phyloP scores from a whole-genome alignment of 2,888 invertebrate genomes.

The Xestia ashworthii region DNA sequence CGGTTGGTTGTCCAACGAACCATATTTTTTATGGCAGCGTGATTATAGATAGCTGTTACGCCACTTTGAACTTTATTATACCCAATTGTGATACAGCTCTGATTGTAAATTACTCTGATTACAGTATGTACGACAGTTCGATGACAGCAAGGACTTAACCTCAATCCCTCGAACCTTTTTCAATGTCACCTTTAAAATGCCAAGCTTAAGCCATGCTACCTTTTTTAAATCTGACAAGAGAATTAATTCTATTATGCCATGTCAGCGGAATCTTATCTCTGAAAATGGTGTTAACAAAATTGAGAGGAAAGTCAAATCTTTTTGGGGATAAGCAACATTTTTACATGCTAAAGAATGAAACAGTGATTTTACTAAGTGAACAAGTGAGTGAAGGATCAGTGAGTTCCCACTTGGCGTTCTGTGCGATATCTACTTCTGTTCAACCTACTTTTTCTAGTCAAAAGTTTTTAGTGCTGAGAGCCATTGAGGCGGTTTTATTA shows the following conservation, averaged over 20 bases:
- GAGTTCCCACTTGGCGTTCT: slow-evolving; percentile 72
- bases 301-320: slow-evolving; percentile 24
- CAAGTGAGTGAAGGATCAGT: slow-evolving; percentile 25
- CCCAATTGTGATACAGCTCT: too few species aligned
- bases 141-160: slow-evolving; percentile 45
- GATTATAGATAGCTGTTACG: not conserved
- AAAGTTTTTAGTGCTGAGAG: slow-evolving; percentile 74
- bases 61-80: not conserved
- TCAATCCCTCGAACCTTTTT: slow-evolving; percentile 39
- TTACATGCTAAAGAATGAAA: slow-evolving; percentile 18
- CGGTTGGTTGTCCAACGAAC: not conserved
- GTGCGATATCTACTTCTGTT: slow-evolving; percentile 63
- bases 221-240: slow-evolving; percentile 51
- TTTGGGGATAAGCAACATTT: slow-evolving; percentile 19
- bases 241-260: slow-evolving; percentile 49
- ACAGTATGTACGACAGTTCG: slow-evolving; percentile 2
- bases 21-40: not conserved
- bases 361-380: slow-evolving; percentile 35
- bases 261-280: slow-evolving; percentile 43
- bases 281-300: slow-evolving; percentile 34
- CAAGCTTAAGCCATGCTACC: slow-evolving; percentile 29
- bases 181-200: slow-evolving; percentile 33
- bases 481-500: slow-evolving; percentile 74
- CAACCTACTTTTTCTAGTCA: slow-evolving; percentile 75
- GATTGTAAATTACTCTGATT: not conserved